Evolutionary conservation across 2,797 vertebrate genomes (phyloP).

Genomic region (Sarcoramphus papa): DNA sequence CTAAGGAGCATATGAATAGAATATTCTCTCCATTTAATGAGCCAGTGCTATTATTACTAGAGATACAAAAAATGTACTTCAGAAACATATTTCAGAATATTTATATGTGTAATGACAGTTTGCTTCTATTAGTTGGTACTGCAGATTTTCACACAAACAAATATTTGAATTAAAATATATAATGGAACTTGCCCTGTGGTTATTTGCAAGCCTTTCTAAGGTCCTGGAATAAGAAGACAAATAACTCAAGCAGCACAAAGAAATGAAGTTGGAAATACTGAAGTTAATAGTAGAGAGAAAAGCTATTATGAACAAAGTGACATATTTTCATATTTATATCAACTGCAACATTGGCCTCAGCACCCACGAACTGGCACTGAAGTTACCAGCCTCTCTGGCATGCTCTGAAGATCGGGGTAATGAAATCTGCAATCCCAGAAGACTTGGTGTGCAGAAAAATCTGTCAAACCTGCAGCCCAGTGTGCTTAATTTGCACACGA

Average conservation of each 20-base stretch:
- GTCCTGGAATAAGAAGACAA: neutral
- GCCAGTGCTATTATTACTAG: neutral
- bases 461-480: neutral
- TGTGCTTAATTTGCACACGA: neutral
- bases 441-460: neutral
- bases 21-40: neutral
- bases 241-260: neutral
- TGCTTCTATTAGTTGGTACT: neutral
- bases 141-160: neutral
- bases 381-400: neutral
- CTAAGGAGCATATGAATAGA: neutral
- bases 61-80: neutral
- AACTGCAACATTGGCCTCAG: neutral
- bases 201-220: neutral
- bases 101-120: neutral
- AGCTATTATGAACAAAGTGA: neutral
- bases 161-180: neutral
- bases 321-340: neutral
- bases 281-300: neutral
- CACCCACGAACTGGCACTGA: neutral
- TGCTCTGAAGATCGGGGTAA: neutral
- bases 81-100: neutral
- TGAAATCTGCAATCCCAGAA: neutral
- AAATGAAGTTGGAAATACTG: neutral
- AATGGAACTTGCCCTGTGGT: neutral